Conservation (phyloP, 2,797 vertebrate species). For the Allobates femoralis region DNA sequence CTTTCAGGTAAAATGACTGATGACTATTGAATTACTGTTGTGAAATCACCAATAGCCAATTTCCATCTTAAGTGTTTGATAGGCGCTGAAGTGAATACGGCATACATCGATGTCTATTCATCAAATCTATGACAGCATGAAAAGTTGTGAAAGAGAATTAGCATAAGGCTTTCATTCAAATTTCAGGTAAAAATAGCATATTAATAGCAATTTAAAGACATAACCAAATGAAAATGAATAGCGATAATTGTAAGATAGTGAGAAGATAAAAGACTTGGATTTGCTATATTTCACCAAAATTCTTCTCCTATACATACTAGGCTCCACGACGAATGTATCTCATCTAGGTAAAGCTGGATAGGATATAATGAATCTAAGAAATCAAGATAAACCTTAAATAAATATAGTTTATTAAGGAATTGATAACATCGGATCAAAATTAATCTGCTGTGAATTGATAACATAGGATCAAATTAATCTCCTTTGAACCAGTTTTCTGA, state of each 20-base stretch:
- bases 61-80: slow-evolving; percentile 41
- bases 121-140: slow-evolving; percentile 35
- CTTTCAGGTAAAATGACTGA: slow-evolving; percentile 46
- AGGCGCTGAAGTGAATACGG: slow-evolving; percentile 33
- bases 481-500: no score
- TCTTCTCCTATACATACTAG: no score
- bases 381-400: no score
- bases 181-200: background rate
- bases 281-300: no score
- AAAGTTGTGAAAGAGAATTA: slow-evolving; percentile 20
- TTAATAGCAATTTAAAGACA: background rate
- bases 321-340: no score
- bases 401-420: no score
- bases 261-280: no score
- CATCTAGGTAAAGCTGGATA: no score
- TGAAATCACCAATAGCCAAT: slow-evolving; percentile 42
- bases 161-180: slow-evolving; percentile 6
- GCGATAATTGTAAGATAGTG: background rate
- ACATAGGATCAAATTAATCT: no score
- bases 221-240: background rate
- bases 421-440: no score
- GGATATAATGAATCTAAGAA: no score
- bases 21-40: slow-evolving; percentile 52
- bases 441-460: no score
- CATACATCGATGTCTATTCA: slow-evolving; percentile 19